Conservation (phyloP, 2,797 vertebrate genomes). For the Falco naumanni region DNA sequence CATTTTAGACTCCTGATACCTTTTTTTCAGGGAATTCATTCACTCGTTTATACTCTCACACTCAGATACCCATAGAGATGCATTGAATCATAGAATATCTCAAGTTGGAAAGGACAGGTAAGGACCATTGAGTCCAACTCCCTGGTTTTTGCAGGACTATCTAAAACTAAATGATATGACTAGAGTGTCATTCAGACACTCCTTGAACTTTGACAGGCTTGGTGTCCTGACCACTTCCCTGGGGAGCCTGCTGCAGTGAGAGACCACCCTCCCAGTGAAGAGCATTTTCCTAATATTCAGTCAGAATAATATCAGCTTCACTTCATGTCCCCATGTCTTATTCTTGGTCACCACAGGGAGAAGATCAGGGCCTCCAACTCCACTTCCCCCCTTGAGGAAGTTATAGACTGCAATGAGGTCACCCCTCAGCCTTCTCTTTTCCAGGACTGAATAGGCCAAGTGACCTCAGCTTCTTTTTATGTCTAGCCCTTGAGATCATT, state of each 20-base stretch:
- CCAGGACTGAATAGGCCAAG: neutral
- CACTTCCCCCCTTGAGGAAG: neutral
- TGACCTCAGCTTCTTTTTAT: neutral
- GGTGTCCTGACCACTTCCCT: neutral
- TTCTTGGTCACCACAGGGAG: neutral
- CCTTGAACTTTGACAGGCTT: neutral
- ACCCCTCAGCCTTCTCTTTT: neutral
- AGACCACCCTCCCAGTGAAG: fast-evolving
- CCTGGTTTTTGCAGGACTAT: neutral
- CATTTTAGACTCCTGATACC: neutral
- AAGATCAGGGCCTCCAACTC: neutral
- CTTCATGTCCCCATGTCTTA: neutral
- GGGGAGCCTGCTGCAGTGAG: neutral
- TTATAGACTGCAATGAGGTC: neutral
- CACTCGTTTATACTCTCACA: neutral
- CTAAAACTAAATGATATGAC: neutral
- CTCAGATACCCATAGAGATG: neutral
- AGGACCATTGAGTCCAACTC: too few relatives aligned
- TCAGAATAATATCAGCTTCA: neutral
- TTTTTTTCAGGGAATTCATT: neutral
- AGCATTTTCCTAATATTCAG: neutral
- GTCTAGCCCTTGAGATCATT: neutral
- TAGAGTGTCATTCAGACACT: neutral
- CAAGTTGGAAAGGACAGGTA: too few relatives aligned
- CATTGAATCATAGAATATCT: neutral